Conservation (phyloP, 2,113 vertebrate species). For the Muntiacus reevesi region DNA sequence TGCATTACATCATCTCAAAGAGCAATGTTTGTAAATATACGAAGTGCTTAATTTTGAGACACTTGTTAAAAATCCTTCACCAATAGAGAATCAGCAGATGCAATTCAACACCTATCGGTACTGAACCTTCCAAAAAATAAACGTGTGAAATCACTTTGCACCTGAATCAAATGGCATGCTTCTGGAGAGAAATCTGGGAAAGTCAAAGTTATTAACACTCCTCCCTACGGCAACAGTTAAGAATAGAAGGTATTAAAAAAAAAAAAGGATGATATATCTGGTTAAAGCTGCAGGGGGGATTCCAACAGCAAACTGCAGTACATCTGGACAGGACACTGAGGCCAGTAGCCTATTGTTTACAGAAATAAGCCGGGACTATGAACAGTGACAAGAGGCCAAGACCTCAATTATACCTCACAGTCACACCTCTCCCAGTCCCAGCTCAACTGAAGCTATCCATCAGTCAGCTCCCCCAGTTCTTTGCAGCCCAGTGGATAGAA, state of each 20-base stretch:
- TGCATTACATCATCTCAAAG: constrained; percentile 51
- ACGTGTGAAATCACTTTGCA: constrained; percentile 55
- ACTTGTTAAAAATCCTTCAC: constrained; percentile 49
- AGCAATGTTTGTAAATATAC: constrained; percentile 20
- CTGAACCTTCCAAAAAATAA: constrained; percentile 45
- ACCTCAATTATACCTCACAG: constrained; percentile 65
- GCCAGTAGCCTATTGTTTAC: constrained; percentile 65
- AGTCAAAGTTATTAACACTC: constrained; percentile 62
- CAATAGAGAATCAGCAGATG: constrained; percentile 15
- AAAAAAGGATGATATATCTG: constrained; percentile 24
- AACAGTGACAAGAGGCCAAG: constrained; percentile 66
- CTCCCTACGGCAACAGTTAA: constrained; percentile 43
- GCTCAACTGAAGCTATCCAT: constrained; percentile 49
- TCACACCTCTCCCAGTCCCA: constrained; percentile 56
- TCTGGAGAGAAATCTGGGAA: constrained; percentile 47
- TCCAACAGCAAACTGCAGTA: constrained; percentile 47
- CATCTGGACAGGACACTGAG: constrained; percentile 51
- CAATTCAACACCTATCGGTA: constrained; percentile 34
- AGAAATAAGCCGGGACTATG: constrained; percentile 57
- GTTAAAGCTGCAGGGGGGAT: constrained; percentile 44
- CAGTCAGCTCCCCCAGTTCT: constrained; percentile 41
- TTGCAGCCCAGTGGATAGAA: constrained; percentile 39
- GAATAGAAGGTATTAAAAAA: constrained; percentile 13
- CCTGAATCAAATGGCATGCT: constrained; percentile 45
- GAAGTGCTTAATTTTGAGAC: constrained; percentile 61